Conservation (phyloP, 2,888 invertebrate genomes). For the Quadroppia sp. region DNA sequence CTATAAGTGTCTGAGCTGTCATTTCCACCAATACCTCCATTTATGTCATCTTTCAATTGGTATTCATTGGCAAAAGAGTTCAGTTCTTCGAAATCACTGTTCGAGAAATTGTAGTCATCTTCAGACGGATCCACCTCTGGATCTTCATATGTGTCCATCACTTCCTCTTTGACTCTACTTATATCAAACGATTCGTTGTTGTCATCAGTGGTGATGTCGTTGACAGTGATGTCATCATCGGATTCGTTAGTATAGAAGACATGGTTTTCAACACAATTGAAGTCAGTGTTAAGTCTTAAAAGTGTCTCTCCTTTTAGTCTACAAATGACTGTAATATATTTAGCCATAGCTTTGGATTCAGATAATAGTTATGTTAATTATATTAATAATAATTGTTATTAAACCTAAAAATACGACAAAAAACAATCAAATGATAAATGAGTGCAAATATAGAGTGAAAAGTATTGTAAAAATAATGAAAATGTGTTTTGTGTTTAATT, state of each 20-base stretch:
- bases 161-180: not conserved
- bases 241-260: not conserved
- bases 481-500: too few relatives aligned
- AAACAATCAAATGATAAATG: too few relatives aligned
- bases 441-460: too few relatives aligned
- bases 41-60: not conserved
- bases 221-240: not conserved
- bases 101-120: not conserved
- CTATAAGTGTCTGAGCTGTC: not conserved
- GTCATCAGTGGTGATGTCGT: not conserved
- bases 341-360: constrained; percentile 6
- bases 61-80: not conserved
- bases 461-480: too few relatives aligned
- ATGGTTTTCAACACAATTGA: not conserved
- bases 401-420: not conserved
- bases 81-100: not conserved
- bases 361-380: not conserved
- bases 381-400: too few relatives aligned
- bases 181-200: too few relatives aligned
- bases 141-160: not conserved
- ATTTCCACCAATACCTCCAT: not conserved
- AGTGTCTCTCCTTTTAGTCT: constrained; percentile 20
- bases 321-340: constrained; percentile 27
- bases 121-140: not conserved
- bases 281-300: not conserved